Percentiles rank a stretch among this genome's conserved stretches.
Conservation (phyloP, 37 sponge, comb jelly and placozoan species). For the Chondrilla cf. caribensis region DNA sequence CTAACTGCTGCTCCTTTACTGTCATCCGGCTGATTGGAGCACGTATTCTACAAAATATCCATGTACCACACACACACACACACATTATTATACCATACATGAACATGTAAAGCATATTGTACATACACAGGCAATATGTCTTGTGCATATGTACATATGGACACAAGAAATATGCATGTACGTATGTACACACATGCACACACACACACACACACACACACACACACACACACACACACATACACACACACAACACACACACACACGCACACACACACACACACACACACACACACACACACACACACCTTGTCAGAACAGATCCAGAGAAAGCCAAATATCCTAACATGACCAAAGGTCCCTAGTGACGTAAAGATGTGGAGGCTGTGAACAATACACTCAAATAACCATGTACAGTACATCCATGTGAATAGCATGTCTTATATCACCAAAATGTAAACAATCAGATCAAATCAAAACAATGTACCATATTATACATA, state of each 20-base stretch:
- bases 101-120: too few relatives aligned
- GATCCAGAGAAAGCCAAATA: conserved; percentile 81
- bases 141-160: neutral
- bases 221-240: neutral
- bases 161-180: neutral
- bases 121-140: too few relatives aligned
- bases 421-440: too few relatives aligned
- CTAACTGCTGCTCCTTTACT: conserved; percentile 85
- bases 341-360: conserved; percentile 69
- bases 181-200: neutral
- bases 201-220: neutral
- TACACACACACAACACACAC: conserved; percentile 40
- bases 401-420: neutral
- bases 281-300: neutral
- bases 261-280: neutral
- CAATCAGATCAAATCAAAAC: too few relatives aligned
- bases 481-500: too few relatives aligned
- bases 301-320: conserved; percentile 70
- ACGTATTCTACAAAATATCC: conserved; percentile 42
- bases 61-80: neutral
- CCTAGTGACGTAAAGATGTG: conserved; percentile 29
- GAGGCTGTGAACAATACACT: neutral
- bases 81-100: neutral
- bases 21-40: conserved; percentile 87
- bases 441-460: too few relatives aligned